Evolutionary conservation across 2,113 vertebrate genomes (phyloP).

Genomic region (Phalacrocorax pelagicus): DNA sequence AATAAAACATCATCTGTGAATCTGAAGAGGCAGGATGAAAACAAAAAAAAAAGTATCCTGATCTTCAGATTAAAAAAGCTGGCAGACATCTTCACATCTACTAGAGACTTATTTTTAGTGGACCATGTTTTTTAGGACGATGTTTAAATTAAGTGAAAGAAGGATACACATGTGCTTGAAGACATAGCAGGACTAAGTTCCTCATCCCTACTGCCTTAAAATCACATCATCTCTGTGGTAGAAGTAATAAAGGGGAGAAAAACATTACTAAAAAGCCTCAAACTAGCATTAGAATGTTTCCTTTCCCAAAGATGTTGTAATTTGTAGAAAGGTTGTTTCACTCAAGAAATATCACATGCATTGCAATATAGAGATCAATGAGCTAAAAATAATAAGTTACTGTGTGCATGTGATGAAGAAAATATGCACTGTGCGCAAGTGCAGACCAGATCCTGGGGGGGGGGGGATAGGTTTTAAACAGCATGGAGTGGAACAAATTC

Average conservation of each 20-base stretch:
- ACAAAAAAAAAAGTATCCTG: neutral
- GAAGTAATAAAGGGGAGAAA: neutral
- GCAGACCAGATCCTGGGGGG: neutral
- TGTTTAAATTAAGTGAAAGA: neutral
- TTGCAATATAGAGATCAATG: neutral
- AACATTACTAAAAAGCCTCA: neutral
- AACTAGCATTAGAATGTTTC: neutral
- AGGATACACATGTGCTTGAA: neutral
- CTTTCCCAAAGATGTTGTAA: neutral
- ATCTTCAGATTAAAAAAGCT: neutral
- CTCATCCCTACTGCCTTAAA: neutral
- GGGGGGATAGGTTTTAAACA: neutral
- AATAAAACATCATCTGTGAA: neutral
- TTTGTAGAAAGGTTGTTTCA: neutral
- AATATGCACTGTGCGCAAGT: neutral
- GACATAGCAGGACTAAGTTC: neutral
- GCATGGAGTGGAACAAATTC: neutral
- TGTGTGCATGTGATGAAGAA: neutral
- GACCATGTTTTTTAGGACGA: neutral
- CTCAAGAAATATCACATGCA: neutral
- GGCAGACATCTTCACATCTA: neutral
- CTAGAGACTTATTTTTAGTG: neutral
- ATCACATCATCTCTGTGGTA: neutral
- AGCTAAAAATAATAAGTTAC: neutral
- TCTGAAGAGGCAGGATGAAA: neutral